Evolutionary conservation across 2,113 vertebrate genomes (phyloP), one percentile per base, ranked within the genome.

Genomic region (Burhinus bistriatus): DNA sequence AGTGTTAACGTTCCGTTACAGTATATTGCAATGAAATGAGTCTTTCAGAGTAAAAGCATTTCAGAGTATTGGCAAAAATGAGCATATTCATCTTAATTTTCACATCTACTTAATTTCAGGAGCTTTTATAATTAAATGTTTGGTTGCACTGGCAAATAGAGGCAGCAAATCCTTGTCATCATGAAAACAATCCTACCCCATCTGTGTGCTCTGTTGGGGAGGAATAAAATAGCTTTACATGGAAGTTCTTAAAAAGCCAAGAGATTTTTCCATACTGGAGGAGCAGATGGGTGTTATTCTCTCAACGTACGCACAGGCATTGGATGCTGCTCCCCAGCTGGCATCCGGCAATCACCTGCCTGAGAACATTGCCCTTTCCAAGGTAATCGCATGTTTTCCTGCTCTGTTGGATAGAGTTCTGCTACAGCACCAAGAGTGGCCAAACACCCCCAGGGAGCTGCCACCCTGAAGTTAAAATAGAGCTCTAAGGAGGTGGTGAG

Each of bases 41-140:
- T 91, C 96, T 98, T 97, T 76, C 94, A 94, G 96, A 97, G 80
- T 85, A 92, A 98, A 95, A 96, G 90, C 77, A 51, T 96, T 96
- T 94, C 96, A 83, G 72, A 82, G 81, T 84, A 95, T 86, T 94
- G 97, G 97, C 97, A 95, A 97, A 97, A 98, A 98, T 93, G 96
- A 97, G 90, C 83, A 93, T 95, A 98, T 98, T 98, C 91, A 95
- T 98, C 98, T 98, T 98, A 91, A 98, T 98, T 98, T 98, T 97
- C 27, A 12, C 96, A 91, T 97, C 89, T 94, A 96, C 96, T 96
- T 97, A 96, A 95, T 98, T 96, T 92, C 88, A 96, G 96, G 92
- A 93, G 92, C 75, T 97, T 97, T 98, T 96, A 82, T 95, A 98
- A 98, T 97, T 98, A 98, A 98, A 98, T 97, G 95, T 98, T 98